Evolutionary conservation across 2,888 invertebrate genomes (phyloP), one percentile per base, ranked within the genome.

Genomic region (Tupiocoris notatus): DNA sequence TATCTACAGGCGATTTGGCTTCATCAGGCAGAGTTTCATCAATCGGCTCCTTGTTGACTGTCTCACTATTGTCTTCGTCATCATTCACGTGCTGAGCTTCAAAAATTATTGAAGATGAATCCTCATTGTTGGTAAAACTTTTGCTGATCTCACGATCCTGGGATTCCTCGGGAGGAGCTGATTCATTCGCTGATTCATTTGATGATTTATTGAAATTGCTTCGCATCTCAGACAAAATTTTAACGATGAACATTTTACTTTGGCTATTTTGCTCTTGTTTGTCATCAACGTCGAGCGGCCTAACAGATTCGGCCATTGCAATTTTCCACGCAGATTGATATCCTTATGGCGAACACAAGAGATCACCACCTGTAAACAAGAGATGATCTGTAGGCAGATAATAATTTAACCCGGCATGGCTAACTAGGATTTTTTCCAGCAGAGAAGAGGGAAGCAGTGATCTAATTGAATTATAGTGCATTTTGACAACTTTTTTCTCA

Each of bases 231-330:
- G 64, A 65, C 24, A 75, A 20, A 17, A 75, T 75, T 58, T 75
- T 59, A 17, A 65, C 65, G 24, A 75, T 65, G 22, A 75, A 75
- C 75, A 73, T 73, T n/a, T 73, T 73, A 22, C 62, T 73, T 21
- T 73, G 73, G 16, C 62, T 62, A 25, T 61, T 12, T 54, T 17
- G 61, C 21, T 18, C 62, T 6, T 39, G 20, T 7, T 24, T 61
- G n/a, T 21, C 61, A 21, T 73, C 62, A n/a, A 17, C 54, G 6
- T 63, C 24, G 0, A 57, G 56, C 9, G 73, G 39, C 21, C 23
- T 25, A 1, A 9, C 39, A 57, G 62, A 63, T 20, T 73, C 73
- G 20, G 62, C 23, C 73, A 73, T 73, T 7, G 39, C 39, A 12
- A 39, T 39, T 39, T 39, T n/a, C n/a, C n/a, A n/a, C n/a, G 39